phyloP scores from a whole-genome alignment of 2,797 vertebrate genomes.

The Sternotherus odoratus region DNA sequence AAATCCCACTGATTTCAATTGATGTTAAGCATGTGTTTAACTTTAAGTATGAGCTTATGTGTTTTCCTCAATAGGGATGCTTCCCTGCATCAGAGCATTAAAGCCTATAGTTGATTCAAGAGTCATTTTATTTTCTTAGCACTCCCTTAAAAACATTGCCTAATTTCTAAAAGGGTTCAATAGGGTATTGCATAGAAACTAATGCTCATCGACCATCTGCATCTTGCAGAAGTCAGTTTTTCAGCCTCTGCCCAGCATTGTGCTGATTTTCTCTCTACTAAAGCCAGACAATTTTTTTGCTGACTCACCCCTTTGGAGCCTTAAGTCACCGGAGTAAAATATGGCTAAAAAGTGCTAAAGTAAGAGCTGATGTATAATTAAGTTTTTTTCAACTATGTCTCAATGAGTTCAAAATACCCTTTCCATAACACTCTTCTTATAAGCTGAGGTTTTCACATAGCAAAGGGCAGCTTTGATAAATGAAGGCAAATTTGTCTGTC shows the following conservation, averaged over 20 bases:
- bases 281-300: conserved; percentile 49
- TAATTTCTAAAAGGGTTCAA: neutral
- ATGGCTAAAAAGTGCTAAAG: conserved; percentile 67
- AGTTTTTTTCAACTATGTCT: conserved; percentile 52
- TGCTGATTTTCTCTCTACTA: neutral
- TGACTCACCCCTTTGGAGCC: conserved; percentile 38
- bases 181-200: neutral
- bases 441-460: conserved; percentile 36
- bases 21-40: conserved; percentile 49
- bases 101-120: neutral
- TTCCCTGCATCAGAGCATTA: conserved; percentile 25
- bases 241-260: neutral
- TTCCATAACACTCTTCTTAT: conserved; percentile 48
- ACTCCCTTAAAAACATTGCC: neutral
- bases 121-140: neutral
- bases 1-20: neutral
- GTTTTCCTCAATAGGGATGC: conserved; percentile 21
- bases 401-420: conserved; percentile 69
- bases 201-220: conserved; percentile 6
- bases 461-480: conserved; percentile 42
- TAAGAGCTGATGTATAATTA: conserved; percentile 70
- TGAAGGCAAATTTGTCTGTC: conserved; percentile 39
- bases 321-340: conserved; percentile 66
- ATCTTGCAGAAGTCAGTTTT: conserved; percentile 1
- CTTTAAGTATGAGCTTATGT: neutral